phyloP scores from a whole-genome alignment of 2,113 vertebrate species.

The Lichenostomus cassidix region DNA sequence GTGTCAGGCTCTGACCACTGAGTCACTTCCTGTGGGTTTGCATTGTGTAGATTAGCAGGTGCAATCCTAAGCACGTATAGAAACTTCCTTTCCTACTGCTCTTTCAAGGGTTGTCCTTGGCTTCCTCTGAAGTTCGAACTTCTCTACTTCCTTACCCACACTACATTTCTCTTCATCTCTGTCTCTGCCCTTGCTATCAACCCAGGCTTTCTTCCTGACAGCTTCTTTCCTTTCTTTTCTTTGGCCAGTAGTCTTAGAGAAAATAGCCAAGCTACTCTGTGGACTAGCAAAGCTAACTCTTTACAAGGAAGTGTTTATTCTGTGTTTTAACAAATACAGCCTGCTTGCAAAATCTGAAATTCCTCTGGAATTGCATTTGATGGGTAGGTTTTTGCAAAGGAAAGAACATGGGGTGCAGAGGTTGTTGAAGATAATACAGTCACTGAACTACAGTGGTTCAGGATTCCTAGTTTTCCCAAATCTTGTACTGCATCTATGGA shows the following conservation, averaged over 20 bases:
- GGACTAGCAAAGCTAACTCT: neutral
- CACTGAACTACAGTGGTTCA: neutral
- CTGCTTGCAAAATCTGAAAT: neutral
- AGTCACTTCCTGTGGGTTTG: slow-evolving; percentile 71
- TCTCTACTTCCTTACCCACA: neutral
- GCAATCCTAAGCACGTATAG: slow-evolving; percentile 59
- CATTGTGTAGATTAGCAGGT: slow-evolving; percentile 71
- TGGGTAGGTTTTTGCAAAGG: neutral
- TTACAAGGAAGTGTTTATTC: neutral
- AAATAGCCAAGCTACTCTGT: neutral
- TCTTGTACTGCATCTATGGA: neutral
- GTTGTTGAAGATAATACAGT: neutral
- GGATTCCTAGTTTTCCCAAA: neutral
- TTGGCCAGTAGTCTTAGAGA: neutral
- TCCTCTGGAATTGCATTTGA: neutral
- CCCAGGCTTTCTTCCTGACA: neutral
- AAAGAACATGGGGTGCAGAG: neutral
- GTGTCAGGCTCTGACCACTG: slow-evolving; percentile 56
- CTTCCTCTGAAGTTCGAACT: neutral
- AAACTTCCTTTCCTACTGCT: slow-evolving; percentile 43
- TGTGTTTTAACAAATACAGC: neutral
- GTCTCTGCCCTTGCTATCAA: neutral
- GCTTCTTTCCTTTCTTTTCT: neutral
- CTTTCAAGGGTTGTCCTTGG: neutral
- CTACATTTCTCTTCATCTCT: neutral